Evolutionary conservation across 2,888 invertebrate genomes (phyloP).

Genomic region (Drosophila algonquin): DNA sequence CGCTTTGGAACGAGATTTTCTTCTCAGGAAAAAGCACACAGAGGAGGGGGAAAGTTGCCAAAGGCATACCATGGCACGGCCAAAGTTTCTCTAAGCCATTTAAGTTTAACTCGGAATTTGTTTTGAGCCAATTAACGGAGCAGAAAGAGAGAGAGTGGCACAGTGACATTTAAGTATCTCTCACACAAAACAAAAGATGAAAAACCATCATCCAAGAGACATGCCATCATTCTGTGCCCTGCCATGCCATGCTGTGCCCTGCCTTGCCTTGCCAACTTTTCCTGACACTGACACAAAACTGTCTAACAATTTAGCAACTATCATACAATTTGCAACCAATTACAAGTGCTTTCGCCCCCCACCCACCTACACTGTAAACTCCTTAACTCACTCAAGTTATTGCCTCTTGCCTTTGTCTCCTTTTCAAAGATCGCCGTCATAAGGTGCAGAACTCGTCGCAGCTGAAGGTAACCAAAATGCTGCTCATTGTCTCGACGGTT

Average conservation of each 20-base stretch:
- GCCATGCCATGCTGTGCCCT: not conserved
- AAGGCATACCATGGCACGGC: not conserved
- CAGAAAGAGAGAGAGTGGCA: not conserved
- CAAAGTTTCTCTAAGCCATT: slow-evolving; percentile 31
- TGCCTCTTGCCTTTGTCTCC: not conserved
- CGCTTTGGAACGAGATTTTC: not conserved
- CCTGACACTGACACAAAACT: slow-evolving; percentile 28
- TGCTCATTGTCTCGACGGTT: slow-evolving; percentile 91
- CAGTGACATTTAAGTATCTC: slow-evolving; percentile 24
- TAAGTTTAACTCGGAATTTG: slow-evolving; percentile 33
- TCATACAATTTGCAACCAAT: slow-evolving; percentile 36
- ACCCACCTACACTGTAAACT: slow-evolving; percentile 5
- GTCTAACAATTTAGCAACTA: slow-evolving; percentile 37
- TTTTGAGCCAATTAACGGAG: slow-evolving; percentile 42
- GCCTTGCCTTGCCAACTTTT: slow-evolving; percentile 5
- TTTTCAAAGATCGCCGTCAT: slow-evolving; percentile 61
- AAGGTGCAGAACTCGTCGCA: slow-evolving; percentile 85
- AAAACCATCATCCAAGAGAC: not conserved
- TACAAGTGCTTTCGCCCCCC: slow-evolving; percentile 7
- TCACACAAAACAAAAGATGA: slow-evolving; percentile 25
- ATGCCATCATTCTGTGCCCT: not conserved
- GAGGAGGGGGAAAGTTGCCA: not conserved
- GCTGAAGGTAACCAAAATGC: slow-evolving; percentile 91
- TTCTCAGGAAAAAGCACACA: not conserved
- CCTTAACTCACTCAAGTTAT: not conserved